Evolutionary conservation across 2,888 invertebrate genomes (phyloP).

Genomic region (Thereva unica): DNA sequence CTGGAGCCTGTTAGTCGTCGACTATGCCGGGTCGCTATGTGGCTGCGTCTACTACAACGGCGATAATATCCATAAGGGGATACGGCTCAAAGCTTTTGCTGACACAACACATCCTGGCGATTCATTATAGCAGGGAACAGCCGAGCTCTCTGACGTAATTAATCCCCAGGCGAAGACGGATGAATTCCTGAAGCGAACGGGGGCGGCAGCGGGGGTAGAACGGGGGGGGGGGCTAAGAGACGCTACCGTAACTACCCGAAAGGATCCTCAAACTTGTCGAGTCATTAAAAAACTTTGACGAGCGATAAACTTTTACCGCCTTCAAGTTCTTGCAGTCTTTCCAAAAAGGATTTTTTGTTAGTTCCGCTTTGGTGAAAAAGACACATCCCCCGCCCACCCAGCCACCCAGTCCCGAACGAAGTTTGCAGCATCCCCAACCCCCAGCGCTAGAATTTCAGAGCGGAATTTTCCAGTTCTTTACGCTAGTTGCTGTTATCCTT

Average conservation of each 20-base stretch:
- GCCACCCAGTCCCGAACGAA: constrained; percentile 6
- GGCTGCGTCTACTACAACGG: constrained; percentile 13
- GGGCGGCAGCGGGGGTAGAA: background rate
- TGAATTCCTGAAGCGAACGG: background rate
- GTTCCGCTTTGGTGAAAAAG: too few relatives aligned
- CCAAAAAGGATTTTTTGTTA: constrained; percentile 19
- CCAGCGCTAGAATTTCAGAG: background rate
- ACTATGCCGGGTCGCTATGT: background rate
- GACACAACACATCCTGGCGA: constrained; percentile 32
- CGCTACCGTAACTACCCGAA: constrained; percentile 2
- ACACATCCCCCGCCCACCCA: background rate
- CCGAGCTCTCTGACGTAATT: constrained; percentile 30
- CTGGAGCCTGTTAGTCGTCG: background rate
- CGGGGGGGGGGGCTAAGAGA: background rate
- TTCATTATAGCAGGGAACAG: constrained; percentile 25
- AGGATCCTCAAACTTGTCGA: constrained; percentile 37
- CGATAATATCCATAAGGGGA: constrained; percentile 13
- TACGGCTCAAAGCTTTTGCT: constrained; percentile 31
- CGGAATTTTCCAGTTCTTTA: background rate
- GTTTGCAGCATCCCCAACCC: background rate
- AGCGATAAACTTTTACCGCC: constrained; percentile 38
- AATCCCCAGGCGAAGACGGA: constrained; percentile 18
- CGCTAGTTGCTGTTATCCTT: constrained; percentile 9
- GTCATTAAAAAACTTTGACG: constrained; percentile 39
- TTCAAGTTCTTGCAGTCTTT: constrained; percentile 22